Evolutionary conservation across 2,888 invertebrate species (phyloP).

Genomic region (Caenorhabditis becei): DNA sequence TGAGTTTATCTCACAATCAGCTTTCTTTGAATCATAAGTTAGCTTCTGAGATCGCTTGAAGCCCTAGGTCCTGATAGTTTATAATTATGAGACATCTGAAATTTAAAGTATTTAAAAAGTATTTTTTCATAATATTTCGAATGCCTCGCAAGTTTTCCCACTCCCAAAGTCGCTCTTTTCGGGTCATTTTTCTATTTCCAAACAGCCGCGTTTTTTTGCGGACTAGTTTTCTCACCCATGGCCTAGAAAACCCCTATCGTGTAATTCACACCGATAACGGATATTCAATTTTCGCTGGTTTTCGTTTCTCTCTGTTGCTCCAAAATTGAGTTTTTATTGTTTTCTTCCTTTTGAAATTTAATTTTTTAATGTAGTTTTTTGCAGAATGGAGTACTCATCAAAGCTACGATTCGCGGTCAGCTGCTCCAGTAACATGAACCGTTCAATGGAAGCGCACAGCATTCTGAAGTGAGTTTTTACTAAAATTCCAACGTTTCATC

Average conservation of each 20-base stretch:
- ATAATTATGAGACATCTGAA: too few relatives aligned
- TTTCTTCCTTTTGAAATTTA: not conserved
- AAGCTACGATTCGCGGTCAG: slow-evolving; percentile 88
- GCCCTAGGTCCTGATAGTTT: too few relatives aligned
- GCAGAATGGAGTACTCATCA: slow-evolving; percentile 32
- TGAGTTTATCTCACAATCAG: too few relatives aligned
- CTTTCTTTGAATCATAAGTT: too few relatives aligned
- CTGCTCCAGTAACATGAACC: slow-evolving; percentile 99
- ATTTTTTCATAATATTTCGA: too few relatives aligned
- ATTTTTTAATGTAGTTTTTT: not conserved
- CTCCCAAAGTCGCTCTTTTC: too few relatives aligned
- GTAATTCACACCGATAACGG: slow-evolving; percentile 30
- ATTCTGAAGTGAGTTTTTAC: slow-evolving; percentile 86
- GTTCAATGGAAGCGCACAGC: slow-evolving; percentile 99
- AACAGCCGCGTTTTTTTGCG: not conserved
- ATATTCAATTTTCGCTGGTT: not conserved
- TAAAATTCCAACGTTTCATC: too few relatives aligned
- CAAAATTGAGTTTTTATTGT: not conserved
- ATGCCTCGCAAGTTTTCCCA: too few relatives aligned
- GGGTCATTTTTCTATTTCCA: too few relatives aligned
- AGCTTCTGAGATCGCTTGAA: too few relatives aligned
- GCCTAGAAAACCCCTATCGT: slow-evolving; percentile 13
- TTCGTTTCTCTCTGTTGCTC: too few relatives aligned
- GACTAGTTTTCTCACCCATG: not conserved
- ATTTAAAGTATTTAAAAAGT: too few relatives aligned